Evolutionary conservation across 2,797 vertebrate genomes (phyloP), one percentile per base, ranked within the genome.

Genomic region (Pseudochirops corinnae): DNA sequence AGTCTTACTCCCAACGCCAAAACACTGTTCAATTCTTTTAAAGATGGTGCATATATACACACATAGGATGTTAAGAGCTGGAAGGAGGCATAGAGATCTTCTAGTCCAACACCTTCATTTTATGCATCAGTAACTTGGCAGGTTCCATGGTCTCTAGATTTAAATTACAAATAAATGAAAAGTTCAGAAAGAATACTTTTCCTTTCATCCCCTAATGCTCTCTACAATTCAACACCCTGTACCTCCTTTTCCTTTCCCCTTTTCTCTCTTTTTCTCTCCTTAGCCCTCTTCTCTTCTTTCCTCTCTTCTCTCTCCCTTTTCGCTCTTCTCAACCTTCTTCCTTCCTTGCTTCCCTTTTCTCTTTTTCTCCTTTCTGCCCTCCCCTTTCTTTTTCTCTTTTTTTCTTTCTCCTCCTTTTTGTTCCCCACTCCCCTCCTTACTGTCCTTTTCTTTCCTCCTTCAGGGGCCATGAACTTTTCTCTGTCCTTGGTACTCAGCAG

Each of bases 1-100:
- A 87, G 21, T 87, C 74, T 50, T 50, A 98, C 98, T 98, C 90
- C 18, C 52, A 91, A 55, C 21, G 28, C 90, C 90, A 91, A 91
- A 55, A 91, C 12, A 50, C 74, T 50, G 39, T 9, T 50, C 74
- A 87, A 5, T 87, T 87, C n/a, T 39, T 46, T 39, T 50, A 87
- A 87, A 50, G 74, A 46, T 87, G 2, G 3, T 50, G 39, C 74
- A 87, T 26, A 87, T 3, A 26, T 87, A 87, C 2, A 87, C 24
- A 87, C 24, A 87, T 50, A 50, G 39, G 24, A 87, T 50, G 7
- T 12, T 58, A 82, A 82, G 24, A 87, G 21, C 74, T 11, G 39
- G 21, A 87, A 87, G 39, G 74, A 21, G 10, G 3, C 21, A 82
- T 46, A 87, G 21, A 46, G 39, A 87, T 10, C 3, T 46, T 46